phyloP scores from a whole-genome alignment of 2,888 invertebrate genomes.

The Metellina segmentata region DNA sequence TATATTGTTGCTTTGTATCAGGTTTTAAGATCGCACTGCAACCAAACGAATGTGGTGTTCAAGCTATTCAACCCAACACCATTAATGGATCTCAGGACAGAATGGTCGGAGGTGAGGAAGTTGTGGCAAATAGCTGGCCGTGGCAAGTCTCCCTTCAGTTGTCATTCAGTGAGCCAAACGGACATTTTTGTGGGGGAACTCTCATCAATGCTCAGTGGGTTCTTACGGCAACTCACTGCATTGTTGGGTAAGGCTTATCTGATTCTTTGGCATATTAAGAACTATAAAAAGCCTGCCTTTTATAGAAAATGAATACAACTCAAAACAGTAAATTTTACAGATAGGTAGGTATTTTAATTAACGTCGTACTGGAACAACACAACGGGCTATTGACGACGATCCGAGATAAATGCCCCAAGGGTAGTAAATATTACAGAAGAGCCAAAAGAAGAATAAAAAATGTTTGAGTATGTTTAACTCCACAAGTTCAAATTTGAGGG shows the following conservation, averaged over 20 bases:
- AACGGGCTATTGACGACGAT: no score
- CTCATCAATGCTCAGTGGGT: constrained; percentile 69
- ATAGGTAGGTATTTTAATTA: no score
- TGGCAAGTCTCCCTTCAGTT: constrained; percentile 70
- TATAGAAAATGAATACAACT: no score
- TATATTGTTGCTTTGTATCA: neutral
- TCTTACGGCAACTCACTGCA: constrained; percentile 54
- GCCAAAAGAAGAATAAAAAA: no score
- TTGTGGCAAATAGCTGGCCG: constrained; percentile 65
- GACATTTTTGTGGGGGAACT: constrained; percentile 73
- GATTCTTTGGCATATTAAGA: no score
- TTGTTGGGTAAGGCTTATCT: constrained; percentile 26
- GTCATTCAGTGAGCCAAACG: constrained; percentile 55
- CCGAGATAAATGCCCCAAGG: no score
- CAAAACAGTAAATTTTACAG: no score
- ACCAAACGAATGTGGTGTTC: constrained; percentile 47
- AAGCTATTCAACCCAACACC: constrained; percentile 47
- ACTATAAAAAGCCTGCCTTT: no score
- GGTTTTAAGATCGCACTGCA: constrained; percentile 1
- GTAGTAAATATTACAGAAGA: no score
- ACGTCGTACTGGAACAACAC: no score
- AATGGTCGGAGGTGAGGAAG: constrained; percentile 63
- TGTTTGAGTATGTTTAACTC: no score
- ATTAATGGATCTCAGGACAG: constrained; percentile 9
- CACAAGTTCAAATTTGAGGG: no score